These are phyloP conservation scores for Phalera bucephala DNA, from an alignment of 2,888 invertebrate genomes.

Conservation along the genomic window DNA sequence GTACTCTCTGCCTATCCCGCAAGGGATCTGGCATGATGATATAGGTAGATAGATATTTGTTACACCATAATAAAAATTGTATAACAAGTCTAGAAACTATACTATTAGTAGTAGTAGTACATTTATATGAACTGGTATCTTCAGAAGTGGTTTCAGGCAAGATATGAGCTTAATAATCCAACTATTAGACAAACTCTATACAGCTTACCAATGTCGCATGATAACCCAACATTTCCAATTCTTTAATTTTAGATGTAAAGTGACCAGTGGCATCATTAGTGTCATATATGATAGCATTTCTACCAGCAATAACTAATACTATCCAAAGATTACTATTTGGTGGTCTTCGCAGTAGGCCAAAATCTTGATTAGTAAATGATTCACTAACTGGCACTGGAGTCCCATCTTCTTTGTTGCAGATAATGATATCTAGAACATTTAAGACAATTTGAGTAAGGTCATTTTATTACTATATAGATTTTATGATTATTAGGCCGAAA, in stretches of 20 bases:
- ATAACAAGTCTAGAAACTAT: conserved; percentile 4
- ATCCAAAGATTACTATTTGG: conserved; percentile 75
- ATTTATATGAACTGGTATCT: too few species aligned
- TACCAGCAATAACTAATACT: conserved; percentile 83
- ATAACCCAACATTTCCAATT: conserved; percentile 85
- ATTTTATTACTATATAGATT: too few species aligned
- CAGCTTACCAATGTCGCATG: conserved; percentile 78
- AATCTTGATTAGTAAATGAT: conserved; percentile 71
- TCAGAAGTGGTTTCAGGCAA: too few species aligned
- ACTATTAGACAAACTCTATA: too few species aligned
- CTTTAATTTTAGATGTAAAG: conserved; percentile 84
- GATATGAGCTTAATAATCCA: too few species aligned
- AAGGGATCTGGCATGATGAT: too few species aligned
- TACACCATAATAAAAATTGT: conserved; percentile 10
- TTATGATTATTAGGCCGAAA: too few species aligned
- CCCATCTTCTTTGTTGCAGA: conserved; percentile 81
- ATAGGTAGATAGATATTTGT: conserved; percentile 2
- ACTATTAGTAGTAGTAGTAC: too few species aligned
- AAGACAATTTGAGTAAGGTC: too few species aligned
- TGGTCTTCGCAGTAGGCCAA: conserved; percentile 64
- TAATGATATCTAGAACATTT: conserved; percentile 81
- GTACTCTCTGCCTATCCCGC: too few species aligned
- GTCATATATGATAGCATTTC: conserved; percentile 83
- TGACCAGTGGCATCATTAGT: conserved; percentile 80
- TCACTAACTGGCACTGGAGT: conserved; percentile 70